These are phyloP conservation scores for Pantala flavescens DNA, from an alignment of 1,140 invertebrate species.

Conservation along the genomic window DNA sequence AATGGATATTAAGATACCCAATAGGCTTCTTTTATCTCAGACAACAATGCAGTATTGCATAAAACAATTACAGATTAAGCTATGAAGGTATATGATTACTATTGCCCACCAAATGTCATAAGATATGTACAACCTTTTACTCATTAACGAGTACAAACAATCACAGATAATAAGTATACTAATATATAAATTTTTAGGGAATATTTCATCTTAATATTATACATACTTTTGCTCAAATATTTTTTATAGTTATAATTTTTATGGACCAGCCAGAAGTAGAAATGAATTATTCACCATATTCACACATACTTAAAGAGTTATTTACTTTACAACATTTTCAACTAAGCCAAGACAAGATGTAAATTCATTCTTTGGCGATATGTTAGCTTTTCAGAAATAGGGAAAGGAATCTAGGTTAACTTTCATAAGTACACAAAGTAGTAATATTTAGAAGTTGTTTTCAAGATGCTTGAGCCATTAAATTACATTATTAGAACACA, in stretches of 20 bases:
- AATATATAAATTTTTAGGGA: not conserved
- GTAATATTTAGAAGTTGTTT: not conserved
- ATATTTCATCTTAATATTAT: not conserved
- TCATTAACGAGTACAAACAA: not conserved
- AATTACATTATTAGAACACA: not conserved
- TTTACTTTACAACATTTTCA: not conserved
- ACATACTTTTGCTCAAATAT: not conserved
- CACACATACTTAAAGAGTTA: not conserved
- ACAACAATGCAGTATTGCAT: constrained; percentile 6
- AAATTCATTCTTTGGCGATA: not conserved
- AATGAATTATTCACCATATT: not conserved
- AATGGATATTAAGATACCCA: not conserved
- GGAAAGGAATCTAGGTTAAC: not conserved
- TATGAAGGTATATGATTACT: not conserved
- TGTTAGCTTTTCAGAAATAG: not conserved
- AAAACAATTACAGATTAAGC: not conserved
- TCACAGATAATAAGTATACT: not conserved
- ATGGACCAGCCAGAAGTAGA: not conserved
- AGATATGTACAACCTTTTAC: not conserved
- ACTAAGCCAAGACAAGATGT: not conserved
- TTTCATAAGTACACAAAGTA: not conserved
- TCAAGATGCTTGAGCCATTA: not conserved
- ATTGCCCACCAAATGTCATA: not conserved
- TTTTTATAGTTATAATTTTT: not conserved
- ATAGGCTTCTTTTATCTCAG: not conserved